phyloP scores from a whole-genome alignment of 2,113 vertebrate species.

The Catharus minimus region DNA sequence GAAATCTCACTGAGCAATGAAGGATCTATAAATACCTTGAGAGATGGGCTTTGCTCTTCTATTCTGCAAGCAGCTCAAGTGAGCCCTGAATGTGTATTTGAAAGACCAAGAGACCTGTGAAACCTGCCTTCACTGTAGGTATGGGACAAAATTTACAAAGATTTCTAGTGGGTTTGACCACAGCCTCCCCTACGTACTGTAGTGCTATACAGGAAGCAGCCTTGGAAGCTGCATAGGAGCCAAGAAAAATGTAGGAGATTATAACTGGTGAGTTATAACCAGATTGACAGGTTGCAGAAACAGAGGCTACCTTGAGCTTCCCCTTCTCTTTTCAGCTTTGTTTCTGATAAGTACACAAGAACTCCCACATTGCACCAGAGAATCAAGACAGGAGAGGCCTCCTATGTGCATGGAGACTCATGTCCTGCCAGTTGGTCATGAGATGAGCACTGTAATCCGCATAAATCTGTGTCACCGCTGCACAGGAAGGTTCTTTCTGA shows the following conservation, averaged over 20 bases:
- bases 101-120: background rate
- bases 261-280: background rate
- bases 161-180: background rate
- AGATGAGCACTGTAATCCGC: background rate
- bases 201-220: background rate
- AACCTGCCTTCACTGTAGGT: background rate
- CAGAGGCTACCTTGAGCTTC: background rate
- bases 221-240: background rate
- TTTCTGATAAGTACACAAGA: background rate
- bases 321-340: background rate
- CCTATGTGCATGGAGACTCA: accelerated
- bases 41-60: background rate
- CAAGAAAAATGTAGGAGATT: background rate
- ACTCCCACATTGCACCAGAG: background rate
- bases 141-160: background rate
- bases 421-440: background rate
- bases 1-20: background rate
- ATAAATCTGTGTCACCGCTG: background rate
- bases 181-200: background rate
- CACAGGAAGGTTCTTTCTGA: background rate
- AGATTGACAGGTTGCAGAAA: background rate
- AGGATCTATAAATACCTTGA: background rate
- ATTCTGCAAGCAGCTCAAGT: background rate
- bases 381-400: background rate
- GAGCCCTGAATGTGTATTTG: background rate